Evolutionary conservation across 2,797 vertebrate genomes (phyloP).

Genomic region (Onychomys leucogaster): DNA sequence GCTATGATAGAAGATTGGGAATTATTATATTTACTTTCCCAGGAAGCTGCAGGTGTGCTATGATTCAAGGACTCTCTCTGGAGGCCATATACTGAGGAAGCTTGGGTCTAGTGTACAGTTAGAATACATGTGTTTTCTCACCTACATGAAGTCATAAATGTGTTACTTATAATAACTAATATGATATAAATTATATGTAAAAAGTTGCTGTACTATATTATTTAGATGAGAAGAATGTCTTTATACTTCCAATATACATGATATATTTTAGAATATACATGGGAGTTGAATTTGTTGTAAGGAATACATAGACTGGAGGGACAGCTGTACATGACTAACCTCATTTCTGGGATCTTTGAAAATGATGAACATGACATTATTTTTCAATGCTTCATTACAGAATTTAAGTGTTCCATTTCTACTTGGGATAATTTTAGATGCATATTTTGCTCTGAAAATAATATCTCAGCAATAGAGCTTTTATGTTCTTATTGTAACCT

Average conservation of each 20-base stretch:
- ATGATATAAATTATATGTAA: not conserved
- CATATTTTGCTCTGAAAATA: constrained; percentile 3
- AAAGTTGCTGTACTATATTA: not conserved
- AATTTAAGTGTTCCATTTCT: not conserved
- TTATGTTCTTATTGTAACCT: not conserved
- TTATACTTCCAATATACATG: not conserved
- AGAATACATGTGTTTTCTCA: not conserved
- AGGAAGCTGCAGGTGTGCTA: not conserved
- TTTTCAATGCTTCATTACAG: not conserved
- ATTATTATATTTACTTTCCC: fast-evolving
- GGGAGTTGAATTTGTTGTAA: not conserved
- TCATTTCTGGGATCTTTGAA: not conserved
- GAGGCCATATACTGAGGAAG: not conserved
- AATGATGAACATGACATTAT: not conserved
- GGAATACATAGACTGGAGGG: not conserved
- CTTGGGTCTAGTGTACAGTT: not conserved
- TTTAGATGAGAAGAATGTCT: not conserved
- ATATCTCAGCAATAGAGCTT: not conserved
- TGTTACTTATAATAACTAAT: not conserved
- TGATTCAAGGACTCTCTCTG: not conserved
- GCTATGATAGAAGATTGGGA: not conserved
- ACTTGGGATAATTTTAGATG: not conserved
- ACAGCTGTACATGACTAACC: not conserved
- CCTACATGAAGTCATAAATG: not conserved
- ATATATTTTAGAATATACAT: not conserved